Evolutionary conservation across 2,113 vertebrate species (phyloP).

Genomic region (Dermatemys mawii): DNA sequence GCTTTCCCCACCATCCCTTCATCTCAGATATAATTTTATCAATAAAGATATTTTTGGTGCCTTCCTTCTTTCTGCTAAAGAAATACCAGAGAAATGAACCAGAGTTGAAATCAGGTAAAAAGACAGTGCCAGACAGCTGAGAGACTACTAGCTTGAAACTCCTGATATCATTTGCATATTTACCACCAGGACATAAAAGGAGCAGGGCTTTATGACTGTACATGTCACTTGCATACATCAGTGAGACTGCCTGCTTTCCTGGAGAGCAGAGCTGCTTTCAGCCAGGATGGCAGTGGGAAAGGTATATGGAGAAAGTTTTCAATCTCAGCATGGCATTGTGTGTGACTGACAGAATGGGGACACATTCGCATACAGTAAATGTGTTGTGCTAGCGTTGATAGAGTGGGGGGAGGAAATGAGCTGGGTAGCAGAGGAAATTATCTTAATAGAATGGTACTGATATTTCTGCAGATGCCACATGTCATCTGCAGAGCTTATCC

Average conservation of each 20-base stretch:
- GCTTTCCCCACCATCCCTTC: too few species aligned
- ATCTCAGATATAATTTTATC: not conserved
- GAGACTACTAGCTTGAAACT: not conserved
- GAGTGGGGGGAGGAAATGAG: too few species aligned
- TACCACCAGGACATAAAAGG: not conserved
- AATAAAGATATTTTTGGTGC: not conserved
- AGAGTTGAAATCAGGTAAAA: not conserved
- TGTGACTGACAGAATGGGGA: slow-evolving; percentile 20
- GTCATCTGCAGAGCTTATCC: not conserved
- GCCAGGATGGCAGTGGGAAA: not conserved
- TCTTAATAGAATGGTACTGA: not conserved
- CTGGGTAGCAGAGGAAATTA: not conserved
- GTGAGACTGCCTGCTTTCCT: not conserved
- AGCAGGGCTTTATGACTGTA: not conserved
- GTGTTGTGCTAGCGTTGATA: not conserved
- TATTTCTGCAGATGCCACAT: not conserved
- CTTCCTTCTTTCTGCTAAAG: not conserved
- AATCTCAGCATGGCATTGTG: not conserved
- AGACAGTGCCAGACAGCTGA: not conserved
- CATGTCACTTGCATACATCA: not conserved
- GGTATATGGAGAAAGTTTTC: not conserved
- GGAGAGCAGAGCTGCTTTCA: not conserved
- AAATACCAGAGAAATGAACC: not conserved
- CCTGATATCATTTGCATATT: not conserved
- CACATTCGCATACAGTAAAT: not conserved